A percentile compares a stretch with the other conserved stretches of the same genome.
Conservation (phyloP, 2,113 vertebrate genomes). For the Erpornis zantholeuca region DNA sequence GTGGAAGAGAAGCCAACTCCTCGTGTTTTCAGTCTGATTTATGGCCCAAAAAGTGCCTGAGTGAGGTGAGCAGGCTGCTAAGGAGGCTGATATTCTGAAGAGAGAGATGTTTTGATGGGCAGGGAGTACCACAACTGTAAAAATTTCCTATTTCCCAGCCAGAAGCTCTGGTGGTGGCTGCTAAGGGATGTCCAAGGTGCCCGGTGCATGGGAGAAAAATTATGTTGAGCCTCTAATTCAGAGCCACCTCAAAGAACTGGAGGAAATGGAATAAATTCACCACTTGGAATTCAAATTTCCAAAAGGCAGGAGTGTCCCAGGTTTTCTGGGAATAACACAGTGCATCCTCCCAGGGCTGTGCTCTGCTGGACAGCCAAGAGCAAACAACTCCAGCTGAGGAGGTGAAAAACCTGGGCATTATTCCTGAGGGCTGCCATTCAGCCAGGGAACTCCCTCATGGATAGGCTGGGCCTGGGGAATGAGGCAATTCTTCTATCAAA, state of each 20-base stretch:
- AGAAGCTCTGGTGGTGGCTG: not conserved
- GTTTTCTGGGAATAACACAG: rapidly evolving
- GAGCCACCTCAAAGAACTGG: not conserved
- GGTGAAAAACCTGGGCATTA: not conserved
- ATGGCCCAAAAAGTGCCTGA: not conserved
- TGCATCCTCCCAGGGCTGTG: not conserved
- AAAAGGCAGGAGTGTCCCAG: not conserved
- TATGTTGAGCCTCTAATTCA: not conserved
- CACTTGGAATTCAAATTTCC: not conserved
- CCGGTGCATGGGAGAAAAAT: rapidly evolving
- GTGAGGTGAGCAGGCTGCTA: not conserved
- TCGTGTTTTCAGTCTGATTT: not conserved
- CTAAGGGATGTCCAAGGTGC: rapidly evolving
- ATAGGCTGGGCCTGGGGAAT: not conserved
- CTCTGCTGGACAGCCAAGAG: rapidly evolving
- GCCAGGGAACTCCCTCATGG: not conserved
- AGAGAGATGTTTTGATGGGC: not conserved
- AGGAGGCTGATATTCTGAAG: not conserved
- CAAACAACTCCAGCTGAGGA: not conserved
- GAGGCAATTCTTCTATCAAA: not conserved
- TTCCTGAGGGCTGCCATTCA: not conserved
- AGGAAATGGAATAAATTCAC: not conserved
- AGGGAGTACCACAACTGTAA: not conserved
- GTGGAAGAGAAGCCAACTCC: not conserved
- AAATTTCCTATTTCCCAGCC: not conserved